Evolutionary conservation across 2,113 vertebrate genomes (phyloP), one percentile per base, ranked within the genome.

Genomic region (Drymodes brunneopygia): DNA sequence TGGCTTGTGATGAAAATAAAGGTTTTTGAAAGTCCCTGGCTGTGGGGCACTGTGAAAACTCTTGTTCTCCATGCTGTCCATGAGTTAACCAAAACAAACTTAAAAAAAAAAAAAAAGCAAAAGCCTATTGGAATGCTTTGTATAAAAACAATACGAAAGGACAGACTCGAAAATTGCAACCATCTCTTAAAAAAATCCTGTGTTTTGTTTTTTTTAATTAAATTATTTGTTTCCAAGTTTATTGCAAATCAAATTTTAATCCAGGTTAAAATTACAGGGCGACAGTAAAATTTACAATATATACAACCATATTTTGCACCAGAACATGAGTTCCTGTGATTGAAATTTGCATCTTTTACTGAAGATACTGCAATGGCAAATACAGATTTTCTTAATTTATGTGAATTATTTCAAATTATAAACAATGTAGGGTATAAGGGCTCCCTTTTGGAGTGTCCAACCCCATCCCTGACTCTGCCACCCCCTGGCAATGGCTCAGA

Each of bases 351-450:
- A 25, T 19, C 17, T 64, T 54, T 38, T 44, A 28, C 35, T 45
- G 56, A 38, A 54, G 42, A 15, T 25, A 38, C 0, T 28, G 31
- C n/a, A 58, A 50, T 16, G 1, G 3, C 35, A 42, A 23, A 4
- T 4, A 14, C 13, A 4, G 12, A 29, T 56, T 58, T 50, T 7
- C 67, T 21, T 40, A 16, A 64, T 38, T 89, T 27, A 11, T 3
- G 15, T 31, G n/a, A 44, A 65, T n/a, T 22, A 40, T 42, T 85
- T 71, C 11, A 45, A 73, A 50, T 13, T 15, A 22, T 27, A 77
- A 72, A 69, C 0, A 2, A 33, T 1, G 0, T 1, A 7, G 42
- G 22, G 12, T 1, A 11, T 9, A 17, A 40, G 33, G 2, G 5
- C 12, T 45, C 28, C 4, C 14, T 45, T 19, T 6, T 3, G 74